A percentile compares a stretch with the other conserved stretches of the same genome.
These are phyloP conservation scores for Whitmania pigra DNA, from an alignment of 1,140 invertebrate genomes.

Conservation along the genomic window DNA sequence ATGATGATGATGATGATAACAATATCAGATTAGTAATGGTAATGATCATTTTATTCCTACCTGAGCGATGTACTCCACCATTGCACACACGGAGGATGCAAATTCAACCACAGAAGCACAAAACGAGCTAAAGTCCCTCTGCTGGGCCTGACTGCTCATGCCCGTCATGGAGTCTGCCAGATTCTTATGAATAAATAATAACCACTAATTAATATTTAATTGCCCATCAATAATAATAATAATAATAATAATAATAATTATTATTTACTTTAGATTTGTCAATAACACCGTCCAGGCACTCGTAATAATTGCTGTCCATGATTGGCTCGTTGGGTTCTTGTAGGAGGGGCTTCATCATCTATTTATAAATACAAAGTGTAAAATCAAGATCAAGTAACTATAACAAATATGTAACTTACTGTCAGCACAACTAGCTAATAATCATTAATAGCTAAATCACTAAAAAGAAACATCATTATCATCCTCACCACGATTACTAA, in stretches of 20 bases:
- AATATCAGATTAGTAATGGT: too few relatives aligned
- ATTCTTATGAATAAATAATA: conserved; percentile 15
- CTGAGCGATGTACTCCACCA: conserved; percentile 78
- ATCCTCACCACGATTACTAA: background rate
- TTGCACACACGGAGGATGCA: conserved; percentile 71
- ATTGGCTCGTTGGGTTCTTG: conserved; percentile 77
- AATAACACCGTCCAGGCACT: conserved; percentile 84
- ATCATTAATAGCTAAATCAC: background rate
- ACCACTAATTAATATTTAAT: background rate
- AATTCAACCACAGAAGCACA: conserved; percentile 70
- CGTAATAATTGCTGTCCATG: conserved; percentile 77
- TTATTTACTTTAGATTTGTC: conserved; percentile 65
- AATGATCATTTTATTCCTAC: conserved; percentile 28
- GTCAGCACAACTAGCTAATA: too few relatives aligned
- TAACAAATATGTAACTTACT: too few relatives aligned
- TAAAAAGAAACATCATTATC: background rate
- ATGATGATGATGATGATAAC: too few relatives aligned
- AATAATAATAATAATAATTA: too few relatives aligned
- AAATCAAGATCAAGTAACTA: too few relatives aligned
- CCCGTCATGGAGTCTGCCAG: conserved; percentile 78
- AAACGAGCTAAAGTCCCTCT: conserved; percentile 72
- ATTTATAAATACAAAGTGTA: conserved; percentile 20
- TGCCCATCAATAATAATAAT: background rate
- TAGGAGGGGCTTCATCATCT: conserved; percentile 59
- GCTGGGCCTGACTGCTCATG: conserved; percentile 80